Evolutionary conservation across 1,140 invertebrate species (phyloP), one percentile per base, ranked within the genome.

Genomic region (Phymorhynchus buccinoides): DNA sequence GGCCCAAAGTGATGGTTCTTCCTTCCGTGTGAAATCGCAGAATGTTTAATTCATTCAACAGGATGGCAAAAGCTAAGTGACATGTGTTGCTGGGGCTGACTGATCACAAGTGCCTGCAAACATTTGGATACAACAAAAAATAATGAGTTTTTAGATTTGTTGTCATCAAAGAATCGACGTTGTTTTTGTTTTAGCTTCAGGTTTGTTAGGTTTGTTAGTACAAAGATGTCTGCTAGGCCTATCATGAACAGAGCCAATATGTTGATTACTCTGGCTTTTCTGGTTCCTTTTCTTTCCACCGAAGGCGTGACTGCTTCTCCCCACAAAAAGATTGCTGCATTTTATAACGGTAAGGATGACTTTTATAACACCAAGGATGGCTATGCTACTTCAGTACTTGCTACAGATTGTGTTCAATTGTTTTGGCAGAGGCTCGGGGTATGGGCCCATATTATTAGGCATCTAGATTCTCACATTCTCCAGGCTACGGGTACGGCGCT

Each of bases 181-280:
- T 22, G 12, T 62, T 16, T 62, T 62, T 62, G 48, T 27, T 6
- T 62, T 62, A 27, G 4, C 12, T 12, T 62, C 56, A 62, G 4
- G n/a, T 6, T 14, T 62, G 56, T 62, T n/a, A n/a, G n/a, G n/a
- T 22, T 12, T 41, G 73, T 18, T 37, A 9, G 35, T 41, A 37
- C 3, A 75, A 37, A 75, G 16, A 75, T 75, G 73, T 75, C 73
- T 75, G 73, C 73, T 41, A n/a, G n/a, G n/a, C n/a, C n/a, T n/a
- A 27, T 18, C 35, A 0, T 75, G 9, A 1, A 16, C 30, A 12
- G 30, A 22, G 9, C 73, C 73, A 75, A 75, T 75, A 75, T 75
- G 73, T 75, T 41, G 73, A 75, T 39, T 75, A 41, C 35, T 75
- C 37, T 41, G 73, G 18, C 35, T 75, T 75, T 75, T 35, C 35